Percentiles rank a stretch among this genome's conserved stretches.
Conservation (phyloP, 1,140 invertebrate species). For the Aradophagus sp. region DNA sequence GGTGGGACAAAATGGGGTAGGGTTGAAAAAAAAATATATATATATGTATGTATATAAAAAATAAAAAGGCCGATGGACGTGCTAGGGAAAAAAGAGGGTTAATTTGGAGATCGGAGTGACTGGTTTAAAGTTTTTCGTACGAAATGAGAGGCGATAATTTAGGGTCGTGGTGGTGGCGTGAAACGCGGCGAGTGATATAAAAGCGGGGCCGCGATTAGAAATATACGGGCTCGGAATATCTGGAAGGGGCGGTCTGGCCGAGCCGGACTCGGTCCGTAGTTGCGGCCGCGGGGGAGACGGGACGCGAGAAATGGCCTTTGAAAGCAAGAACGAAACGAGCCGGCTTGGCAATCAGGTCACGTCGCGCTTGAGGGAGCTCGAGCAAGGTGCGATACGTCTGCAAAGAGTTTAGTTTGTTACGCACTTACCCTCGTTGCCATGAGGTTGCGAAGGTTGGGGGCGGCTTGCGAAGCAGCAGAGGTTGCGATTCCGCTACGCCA, state of each 20-base stretch:
- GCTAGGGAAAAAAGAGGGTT: no score
- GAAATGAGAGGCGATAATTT: conserved; percentile 48
- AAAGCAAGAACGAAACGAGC: conserved; percentile 52
- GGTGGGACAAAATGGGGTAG: no score
- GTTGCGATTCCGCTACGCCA: conserved; percentile 58
- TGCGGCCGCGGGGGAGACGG: conserved; percentile 8
- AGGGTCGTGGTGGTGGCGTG: conserved; percentile 18
- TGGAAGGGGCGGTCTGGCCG: conserved; percentile 63
- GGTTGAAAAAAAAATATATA: no score
- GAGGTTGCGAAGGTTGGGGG: conserved; percentile 58
- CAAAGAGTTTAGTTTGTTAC: conserved; percentile 55
- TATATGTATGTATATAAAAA: no score
- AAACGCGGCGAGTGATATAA: conserved; percentile 52
- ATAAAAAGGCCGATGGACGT: no score
- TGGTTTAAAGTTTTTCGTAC: no score
- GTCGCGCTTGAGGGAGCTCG: conserved; percentile 42
- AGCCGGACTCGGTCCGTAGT: conserved; percentile 56
- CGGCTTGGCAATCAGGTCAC: conserved; percentile 49
- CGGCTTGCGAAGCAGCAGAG: conserved; percentile 58
- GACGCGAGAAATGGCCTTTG: conserved; percentile 32
- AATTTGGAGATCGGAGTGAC: conserved; percentile 24
- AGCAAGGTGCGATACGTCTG: conserved; percentile 54
- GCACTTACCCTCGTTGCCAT: conserved; percentile 69
- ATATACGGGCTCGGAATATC: conserved; percentile 67
- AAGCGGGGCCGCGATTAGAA: conserved; percentile 35